phyloP scores from a whole-genome alignment of 2,888 invertebrate genomes.

The Tiphia femorata region DNA sequence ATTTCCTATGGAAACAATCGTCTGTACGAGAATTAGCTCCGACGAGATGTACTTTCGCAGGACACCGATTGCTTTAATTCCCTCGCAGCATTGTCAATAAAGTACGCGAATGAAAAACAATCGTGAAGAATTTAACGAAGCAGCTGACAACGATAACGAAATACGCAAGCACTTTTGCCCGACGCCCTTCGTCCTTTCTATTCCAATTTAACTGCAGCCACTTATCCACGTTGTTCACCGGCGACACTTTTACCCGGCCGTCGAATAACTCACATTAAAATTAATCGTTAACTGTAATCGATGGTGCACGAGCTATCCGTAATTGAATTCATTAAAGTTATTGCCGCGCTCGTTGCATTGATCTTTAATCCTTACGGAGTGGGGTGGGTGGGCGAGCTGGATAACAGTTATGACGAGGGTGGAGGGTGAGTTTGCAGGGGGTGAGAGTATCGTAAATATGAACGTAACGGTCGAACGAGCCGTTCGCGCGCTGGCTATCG shows the following conservation, averaged over 20 bases:
- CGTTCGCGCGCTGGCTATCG: not conserved
- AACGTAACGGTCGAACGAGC: not conserved
- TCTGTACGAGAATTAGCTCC: too few relatives aligned
- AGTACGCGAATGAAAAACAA: too few relatives aligned
- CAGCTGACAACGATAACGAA: too few relatives aligned
- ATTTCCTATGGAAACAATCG: not conserved
- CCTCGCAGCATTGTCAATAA: too few relatives aligned
- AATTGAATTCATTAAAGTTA: slow-evolving; percentile 10
- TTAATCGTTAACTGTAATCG: slow-evolving; percentile 14
- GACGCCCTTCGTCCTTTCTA: not conserved
- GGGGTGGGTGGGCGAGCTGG: too few relatives aligned
- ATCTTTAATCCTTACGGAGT: not conserved
- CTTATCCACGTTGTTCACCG: not conserved
- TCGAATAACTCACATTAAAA: slow-evolving; percentile 19
- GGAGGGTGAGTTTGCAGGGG: too few relatives aligned
- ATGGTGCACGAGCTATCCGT: not conserved
- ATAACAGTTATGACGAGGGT: too few relatives aligned
- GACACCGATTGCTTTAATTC: too few relatives aligned
- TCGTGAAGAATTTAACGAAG: too few relatives aligned
- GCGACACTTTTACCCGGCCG: not conserved
- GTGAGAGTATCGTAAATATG: not conserved
- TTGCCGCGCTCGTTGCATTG: not conserved
- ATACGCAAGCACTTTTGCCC: not conserved
- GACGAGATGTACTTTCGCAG: too few relatives aligned
- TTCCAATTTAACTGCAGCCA: not conserved